These are phyloP conservation scores for Ianthella basta DNA, from an alignment of 37 sponge, comb jelly and placozoan species.

Conservation along the genomic window DNA sequence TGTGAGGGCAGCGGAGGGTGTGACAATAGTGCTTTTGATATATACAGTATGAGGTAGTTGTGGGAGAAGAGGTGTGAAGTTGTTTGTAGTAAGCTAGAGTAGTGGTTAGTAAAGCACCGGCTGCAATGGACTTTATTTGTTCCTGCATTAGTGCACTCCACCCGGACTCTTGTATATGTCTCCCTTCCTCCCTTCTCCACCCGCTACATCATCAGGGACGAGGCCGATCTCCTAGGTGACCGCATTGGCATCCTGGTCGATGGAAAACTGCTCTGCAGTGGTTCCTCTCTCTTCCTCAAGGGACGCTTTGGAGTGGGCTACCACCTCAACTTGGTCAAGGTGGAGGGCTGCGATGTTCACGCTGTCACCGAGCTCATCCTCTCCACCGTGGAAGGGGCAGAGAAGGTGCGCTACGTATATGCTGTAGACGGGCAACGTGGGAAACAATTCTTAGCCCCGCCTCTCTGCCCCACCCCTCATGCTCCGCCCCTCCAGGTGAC, in stretches of 20 bases:
- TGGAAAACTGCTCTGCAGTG: slow-evolving; percentile 81
- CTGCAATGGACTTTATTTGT: no score
- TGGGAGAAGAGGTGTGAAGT: no score
- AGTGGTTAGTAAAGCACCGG: no score
- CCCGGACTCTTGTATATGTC: no score
- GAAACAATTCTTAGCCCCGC: no score
- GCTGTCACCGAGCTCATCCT: slow-evolving; percentile 60
- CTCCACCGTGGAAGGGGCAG: slow-evolving; percentile 49
- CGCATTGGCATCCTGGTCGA: slow-evolving; percentile 96
- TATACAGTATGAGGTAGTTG: no score
- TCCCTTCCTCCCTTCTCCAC: slow-evolving; percentile 6
- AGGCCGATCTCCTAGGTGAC: slow-evolving; percentile 98
- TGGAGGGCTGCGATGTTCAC: slow-evolving; percentile 59
- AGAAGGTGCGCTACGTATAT: slow-evolving; percentile 19
- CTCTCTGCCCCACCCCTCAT: slow-evolving; percentile 1
- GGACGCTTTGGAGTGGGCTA: slow-evolving; percentile 94
- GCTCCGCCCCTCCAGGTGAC: slow-evolving; percentile 48
- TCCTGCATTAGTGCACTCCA: no score
- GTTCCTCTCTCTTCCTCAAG: slow-evolving; percentile 94
- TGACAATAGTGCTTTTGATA: no score
- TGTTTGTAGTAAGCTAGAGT: no score
- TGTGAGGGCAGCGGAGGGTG: slow-evolving; percentile 54
- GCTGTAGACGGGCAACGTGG: no score
- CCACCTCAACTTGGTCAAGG: slow-evolving; percentile 92
- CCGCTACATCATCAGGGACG: slow-evolving; percentile 90